These are phyloP conservation scores for Eufriesea mexicana DNA, from an alignment of 1,140 invertebrate species.

Conservation along the genomic window DNA sequence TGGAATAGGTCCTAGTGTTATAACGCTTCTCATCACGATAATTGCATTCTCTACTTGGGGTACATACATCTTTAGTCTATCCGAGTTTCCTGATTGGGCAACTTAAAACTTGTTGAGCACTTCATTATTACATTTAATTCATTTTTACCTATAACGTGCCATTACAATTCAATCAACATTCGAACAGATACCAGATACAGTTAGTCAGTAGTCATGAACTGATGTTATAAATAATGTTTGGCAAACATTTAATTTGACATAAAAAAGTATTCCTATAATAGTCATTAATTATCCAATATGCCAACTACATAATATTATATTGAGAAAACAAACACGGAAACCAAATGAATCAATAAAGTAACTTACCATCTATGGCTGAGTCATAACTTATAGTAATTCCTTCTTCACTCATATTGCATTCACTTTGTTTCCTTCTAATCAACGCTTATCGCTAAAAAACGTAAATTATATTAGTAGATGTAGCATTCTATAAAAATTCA, in stretches of 20 bases:
- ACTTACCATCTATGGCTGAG: constrained; percentile 51
- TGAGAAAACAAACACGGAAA: background rate
- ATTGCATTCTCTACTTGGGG: constrained; percentile 88
- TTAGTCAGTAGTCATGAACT: background rate
- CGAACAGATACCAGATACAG: background rate
- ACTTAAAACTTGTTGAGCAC: constrained; percentile 6
- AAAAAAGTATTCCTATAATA: background rate
- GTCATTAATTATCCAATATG: background rate
- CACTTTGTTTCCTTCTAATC: background rate
- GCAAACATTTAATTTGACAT: background rate
- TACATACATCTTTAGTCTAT: constrained; percentile 82
- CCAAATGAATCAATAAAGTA: constrained; percentile 6
- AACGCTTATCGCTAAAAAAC: background rate
- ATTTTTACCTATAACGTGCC: background rate
- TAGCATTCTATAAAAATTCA: background rate
- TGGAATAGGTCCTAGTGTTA: constrained; percentile 90
- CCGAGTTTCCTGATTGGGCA: constrained; percentile 83
- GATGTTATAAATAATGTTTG: background rate
- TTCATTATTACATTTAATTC: background rate
- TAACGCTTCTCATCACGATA: constrained; percentile 87
- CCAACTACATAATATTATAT: background rate
- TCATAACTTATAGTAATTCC: constrained; percentile 8
- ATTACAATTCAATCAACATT: background rate
- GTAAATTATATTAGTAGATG: background rate
- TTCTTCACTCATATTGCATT: constrained; percentile 28